Conservation (phyloP, 2,113 vertebrate genomes). For the Quiscalus mexicanus region DNA sequence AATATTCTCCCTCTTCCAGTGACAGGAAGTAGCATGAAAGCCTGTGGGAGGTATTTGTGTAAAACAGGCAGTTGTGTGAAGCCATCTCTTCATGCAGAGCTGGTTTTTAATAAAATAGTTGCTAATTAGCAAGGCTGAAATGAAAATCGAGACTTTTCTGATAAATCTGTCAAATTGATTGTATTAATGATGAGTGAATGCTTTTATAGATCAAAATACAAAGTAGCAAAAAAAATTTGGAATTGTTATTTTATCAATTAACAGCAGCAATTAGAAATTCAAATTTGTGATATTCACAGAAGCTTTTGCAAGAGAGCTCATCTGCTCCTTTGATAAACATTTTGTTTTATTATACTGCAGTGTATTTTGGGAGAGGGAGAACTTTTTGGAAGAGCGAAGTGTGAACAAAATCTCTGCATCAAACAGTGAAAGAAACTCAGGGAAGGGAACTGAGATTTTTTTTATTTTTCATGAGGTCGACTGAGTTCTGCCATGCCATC, state of each 20-base stretch:
- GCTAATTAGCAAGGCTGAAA: background rate
- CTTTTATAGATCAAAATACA: background rate
- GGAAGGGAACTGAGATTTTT: background rate
- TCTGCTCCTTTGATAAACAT: background rate
- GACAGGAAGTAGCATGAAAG: background rate
- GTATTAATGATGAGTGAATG: background rate
- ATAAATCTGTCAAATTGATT: constrained; percentile 18
- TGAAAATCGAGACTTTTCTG: background rate
- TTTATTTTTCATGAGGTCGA: background rate
- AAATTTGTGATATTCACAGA: background rate
- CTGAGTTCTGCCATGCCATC: background rate
- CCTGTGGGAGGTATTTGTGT: background rate
- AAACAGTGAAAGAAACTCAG: background rate
- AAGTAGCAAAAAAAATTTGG: background rate
- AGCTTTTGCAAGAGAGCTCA: background rate
- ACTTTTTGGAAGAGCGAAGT: background rate
- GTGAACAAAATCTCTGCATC: background rate
- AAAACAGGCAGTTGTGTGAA: background rate
- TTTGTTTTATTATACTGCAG: background rate
- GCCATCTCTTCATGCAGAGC: background rate
- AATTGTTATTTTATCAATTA: background rate
- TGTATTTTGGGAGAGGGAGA: background rate
- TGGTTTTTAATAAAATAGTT: background rate
- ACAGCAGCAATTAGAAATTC: background rate
- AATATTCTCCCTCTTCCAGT: background rate